Evolutionary conservation across 2,888 invertebrate species (phyloP).

Genomic region (Trimorus sp.): DNA sequence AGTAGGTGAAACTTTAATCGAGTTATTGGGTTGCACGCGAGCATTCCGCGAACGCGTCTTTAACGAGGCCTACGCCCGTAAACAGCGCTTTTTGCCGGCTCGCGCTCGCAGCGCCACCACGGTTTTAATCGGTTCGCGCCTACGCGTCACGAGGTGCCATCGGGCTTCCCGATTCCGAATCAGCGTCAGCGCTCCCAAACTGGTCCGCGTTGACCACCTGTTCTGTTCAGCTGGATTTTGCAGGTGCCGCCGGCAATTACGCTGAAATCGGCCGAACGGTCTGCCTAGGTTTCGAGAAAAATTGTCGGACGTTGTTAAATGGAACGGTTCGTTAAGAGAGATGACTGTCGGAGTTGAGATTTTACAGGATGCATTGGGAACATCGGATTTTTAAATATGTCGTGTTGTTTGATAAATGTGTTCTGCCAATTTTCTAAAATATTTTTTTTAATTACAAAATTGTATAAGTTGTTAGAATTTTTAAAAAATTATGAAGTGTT

Average conservation of each 20-base stretch:
- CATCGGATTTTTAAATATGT: too few species aligned
- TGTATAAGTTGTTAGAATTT: too few species aligned
- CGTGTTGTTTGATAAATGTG: too few species aligned
- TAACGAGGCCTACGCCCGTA: slow-evolving; percentile 62
- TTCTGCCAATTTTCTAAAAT: too few species aligned
- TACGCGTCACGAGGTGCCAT: slow-evolving; percentile 4
- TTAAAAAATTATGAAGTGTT: too few species aligned
- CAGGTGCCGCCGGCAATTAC: slow-evolving; percentile 24
- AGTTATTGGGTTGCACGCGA: slow-evolving; percentile 70
- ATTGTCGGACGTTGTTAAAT: too few species aligned
- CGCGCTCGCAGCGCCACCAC: not conserved
- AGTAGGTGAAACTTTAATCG: slow-evolving; percentile 73
- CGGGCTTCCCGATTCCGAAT: slow-evolving; percentile 8
- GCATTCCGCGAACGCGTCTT: slow-evolving; percentile 62
- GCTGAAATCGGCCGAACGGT: too few species aligned
- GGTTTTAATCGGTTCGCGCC: slow-evolving; percentile 5
- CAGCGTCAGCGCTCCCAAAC: slow-evolving; percentile 50
- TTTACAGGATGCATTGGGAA: too few species aligned
- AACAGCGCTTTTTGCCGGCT: slow-evolving; percentile 54
- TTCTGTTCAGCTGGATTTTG: slow-evolving; percentile 22
- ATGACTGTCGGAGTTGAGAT: too few species aligned
- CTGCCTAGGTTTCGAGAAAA: too few species aligned
- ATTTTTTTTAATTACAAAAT: too few species aligned
- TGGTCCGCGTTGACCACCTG: slow-evolving; percentile 39
- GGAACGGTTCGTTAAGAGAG: too few species aligned